These are phyloP conservation scores for Prinia subflava DNA, from an alignment of 2,113 vertebrate species.

Conservation along the genomic window DNA sequence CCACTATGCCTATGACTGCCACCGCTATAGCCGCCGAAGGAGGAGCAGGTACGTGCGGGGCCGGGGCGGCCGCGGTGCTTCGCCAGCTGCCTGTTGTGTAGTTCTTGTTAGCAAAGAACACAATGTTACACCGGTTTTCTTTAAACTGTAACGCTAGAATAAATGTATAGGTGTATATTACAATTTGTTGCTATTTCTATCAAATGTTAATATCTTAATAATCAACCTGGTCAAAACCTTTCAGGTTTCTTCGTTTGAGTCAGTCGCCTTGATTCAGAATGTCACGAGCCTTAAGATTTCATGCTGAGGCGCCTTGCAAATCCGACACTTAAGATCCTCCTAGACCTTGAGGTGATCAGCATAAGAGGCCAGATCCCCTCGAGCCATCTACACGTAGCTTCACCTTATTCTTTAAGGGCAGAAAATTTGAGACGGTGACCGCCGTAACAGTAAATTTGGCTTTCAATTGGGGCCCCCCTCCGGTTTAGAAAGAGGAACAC, in stretches of 20 bases:
- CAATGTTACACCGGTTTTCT: neutral
- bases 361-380: conserved; percentile 91
- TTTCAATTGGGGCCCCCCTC: conserved; percentile 86
- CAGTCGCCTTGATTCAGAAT: conserved; percentile 93
- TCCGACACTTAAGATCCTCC: conserved; percentile 89
- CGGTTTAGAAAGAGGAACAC: conserved; percentile 90
- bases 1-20: conserved; percentile 89
- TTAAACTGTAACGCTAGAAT: too few species aligned
- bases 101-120: conserved; percentile 29
- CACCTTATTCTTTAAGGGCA: conserved; percentile 88
- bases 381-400: conserved; percentile 89
- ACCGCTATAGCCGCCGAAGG: conserved; percentile 82
- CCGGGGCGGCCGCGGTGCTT: conserved; percentile 23
- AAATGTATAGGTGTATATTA: neutral
- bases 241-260: conserved; percentile 95
- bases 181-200: neutral
- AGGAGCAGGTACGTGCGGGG: conserved; percentile 80
- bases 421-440: conserved; percentile 87
- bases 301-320: conserved; percentile 93
- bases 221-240: conserved; percentile 83
- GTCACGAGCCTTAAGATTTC: conserved; percentile 93
- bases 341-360: conserved; percentile 92
- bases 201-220: conserved; percentile 81
- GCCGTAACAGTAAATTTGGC: conserved; percentile 89
- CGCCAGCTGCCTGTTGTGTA: conserved; percentile 31